Percentiles rank a stretch among this genome's conserved stretches.
Conservation (phyloP, 1,140 invertebrate genomes). For the Stenopsyche tienmushanensis region DNA sequence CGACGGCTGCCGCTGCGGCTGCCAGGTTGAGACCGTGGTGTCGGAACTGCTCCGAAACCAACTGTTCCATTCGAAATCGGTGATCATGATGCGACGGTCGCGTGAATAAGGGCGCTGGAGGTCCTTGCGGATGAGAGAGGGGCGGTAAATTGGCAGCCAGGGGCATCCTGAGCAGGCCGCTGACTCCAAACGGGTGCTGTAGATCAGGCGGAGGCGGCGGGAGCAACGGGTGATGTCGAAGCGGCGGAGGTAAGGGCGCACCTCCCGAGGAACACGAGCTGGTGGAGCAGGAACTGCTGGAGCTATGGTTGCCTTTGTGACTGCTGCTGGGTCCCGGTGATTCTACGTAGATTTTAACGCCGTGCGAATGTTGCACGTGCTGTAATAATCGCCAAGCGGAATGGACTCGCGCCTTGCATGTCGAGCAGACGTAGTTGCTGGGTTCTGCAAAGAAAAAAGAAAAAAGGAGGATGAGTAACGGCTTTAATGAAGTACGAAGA, state of each 20-base stretch:
- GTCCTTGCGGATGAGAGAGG: conserved; percentile 62
- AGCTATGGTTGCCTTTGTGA: conserved; percentile 53
- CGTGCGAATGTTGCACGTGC: conserved; percentile 91
- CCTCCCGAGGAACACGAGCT: conserved; percentile 60
- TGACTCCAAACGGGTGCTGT: conserved; percentile 67
- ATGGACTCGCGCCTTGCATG: conserved; percentile 84
- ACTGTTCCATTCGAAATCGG: conserved; percentile 77
- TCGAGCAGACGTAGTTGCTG: conserved; percentile 89
- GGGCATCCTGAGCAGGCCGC: conserved; percentile 65
- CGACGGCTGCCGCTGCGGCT: conserved; percentile 65
- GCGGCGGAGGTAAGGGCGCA: conserved; percentile 60
- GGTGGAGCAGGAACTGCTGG: conserved; percentile 58
- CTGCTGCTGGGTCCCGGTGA: conserved; percentile 54
- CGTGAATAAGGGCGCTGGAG: conserved; percentile 66
- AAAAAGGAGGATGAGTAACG: conserved; percentile 28
- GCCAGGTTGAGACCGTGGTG: conserved; percentile 68
- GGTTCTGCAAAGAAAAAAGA: conserved; percentile 79
- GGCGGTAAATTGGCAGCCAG: conserved; percentile 60
- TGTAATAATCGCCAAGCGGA: conserved; percentile 94
- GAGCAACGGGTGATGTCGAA: conserved; percentile 63
- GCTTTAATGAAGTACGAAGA: not conserved
- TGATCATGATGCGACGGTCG: conserved; percentile 72
- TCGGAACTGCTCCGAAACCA: conserved; percentile 78
- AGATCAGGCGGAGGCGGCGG: conserved; percentile 66
- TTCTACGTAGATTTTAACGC: conserved; percentile 89